Base-by-base conservation (phyloP, 2,888 invertebrate species). In the Notodonta dromedarius region DNA sequence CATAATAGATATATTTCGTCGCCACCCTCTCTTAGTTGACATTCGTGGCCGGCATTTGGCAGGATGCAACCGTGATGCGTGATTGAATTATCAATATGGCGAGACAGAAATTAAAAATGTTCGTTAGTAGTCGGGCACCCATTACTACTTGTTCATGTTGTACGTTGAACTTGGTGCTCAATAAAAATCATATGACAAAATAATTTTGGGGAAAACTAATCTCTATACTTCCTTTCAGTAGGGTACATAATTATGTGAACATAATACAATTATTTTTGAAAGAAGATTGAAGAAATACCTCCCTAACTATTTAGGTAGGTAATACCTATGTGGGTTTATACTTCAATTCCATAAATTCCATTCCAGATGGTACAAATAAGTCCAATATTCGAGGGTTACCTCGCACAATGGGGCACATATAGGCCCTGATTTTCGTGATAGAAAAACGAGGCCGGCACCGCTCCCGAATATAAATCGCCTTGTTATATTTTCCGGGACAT, bases 401-500 rank as follows among this genome's bases (percentile, higher is more conserved):
- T 74, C 48, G 58, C 58, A 66, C 69, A 61, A 64, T 63, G 80
- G 76, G 78, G 76, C 75, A 76, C 80, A 85, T 78, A 82, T 77
- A 83, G 77, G 74, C 79, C 83, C 86, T 89, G 90, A 89, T 89
- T 88, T 84, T 74, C 84, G 80, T 88, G 88, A 91, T 92, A 91
- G 92, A 92, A 91, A 90, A 90, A 87, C 78, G 83, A 78, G 79
- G 73, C 82, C 85, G 83, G 77, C 78, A 86, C 90, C 85, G 74
- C 84, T 82, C 84, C 82, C 83, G 93, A 89, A 93, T 93, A 93
- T 92, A 93, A 93, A 93, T 93, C 87, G 88, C 84, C 92, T 93
- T 88, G 87, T 93, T 93, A 93, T 90, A 92, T 93, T 93, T 93
- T 91, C 91, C 90, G 90, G 88, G 76, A 90, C 91, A 93, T 93